Percentiles rank a stretch among this genome's conserved stretches.
Conservation (phyloP, 2,113 vertebrate genomes). For the Rafetus swinhoei region DNA sequence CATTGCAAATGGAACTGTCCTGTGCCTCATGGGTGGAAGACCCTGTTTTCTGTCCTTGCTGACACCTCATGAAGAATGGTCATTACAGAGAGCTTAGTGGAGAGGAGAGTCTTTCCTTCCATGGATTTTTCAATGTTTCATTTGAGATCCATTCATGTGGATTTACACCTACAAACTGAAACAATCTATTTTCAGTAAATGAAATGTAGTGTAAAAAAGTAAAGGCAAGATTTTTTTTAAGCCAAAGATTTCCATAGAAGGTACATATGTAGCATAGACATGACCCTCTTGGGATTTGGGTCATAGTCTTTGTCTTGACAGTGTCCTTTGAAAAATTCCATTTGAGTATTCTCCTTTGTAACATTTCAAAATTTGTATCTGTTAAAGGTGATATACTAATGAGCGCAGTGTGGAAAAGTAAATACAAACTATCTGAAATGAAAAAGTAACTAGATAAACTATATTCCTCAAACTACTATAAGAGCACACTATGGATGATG, state of each 20-base stretch:
- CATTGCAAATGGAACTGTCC: not conserved
- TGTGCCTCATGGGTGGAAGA: not conserved
- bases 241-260: not conserved
- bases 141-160: not conserved
- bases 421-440: not conserved
- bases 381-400: not conserved
- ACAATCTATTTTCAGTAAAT: not conserved
- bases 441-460: not conserved
- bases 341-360: not conserved
- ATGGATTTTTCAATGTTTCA: not conserved
- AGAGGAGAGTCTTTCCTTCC: not conserved
- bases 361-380: not conserved
- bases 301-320: not conserved
- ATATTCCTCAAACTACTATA: not conserved
- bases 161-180: not conserved
- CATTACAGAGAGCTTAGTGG: not conserved
- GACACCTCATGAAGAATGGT: not conserved
- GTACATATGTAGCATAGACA: not conserved
- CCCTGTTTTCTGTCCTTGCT: not conserved
- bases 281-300: accelerated
- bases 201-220: not conserved
- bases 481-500: accelerated
- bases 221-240: not conserved
- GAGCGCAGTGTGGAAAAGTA: not conserved
- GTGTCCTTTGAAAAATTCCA: not conserved